Conservation (phyloP, 2,797 vertebrate genomes). For the Fratercula arctica region DNA sequence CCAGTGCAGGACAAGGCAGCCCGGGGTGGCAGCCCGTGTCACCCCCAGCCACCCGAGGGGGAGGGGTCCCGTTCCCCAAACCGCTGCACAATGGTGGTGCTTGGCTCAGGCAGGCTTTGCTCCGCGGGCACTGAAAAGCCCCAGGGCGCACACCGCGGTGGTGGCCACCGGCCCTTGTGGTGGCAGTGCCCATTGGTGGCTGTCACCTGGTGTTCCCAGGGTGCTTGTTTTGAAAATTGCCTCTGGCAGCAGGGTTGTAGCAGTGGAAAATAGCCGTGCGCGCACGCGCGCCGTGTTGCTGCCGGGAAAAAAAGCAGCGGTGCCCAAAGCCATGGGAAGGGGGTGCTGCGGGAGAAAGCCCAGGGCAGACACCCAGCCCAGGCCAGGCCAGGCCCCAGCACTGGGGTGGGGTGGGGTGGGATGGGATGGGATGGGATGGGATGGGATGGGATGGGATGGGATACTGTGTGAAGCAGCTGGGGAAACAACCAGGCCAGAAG, state of each 20-base stretch:
- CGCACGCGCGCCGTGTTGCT: background rate
- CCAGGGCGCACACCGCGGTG: rapidly evolving
- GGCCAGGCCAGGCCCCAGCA: too few species aligned
- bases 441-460: background rate
- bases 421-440: background rate
- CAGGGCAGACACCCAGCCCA: background rate
- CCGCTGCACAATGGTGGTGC: rapidly evolving
- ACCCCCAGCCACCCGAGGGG: background rate
- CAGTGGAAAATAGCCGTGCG: rapidly evolving
- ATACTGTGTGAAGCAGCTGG: too few species aligned
- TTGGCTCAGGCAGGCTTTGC: background rate
- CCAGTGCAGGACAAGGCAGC: background rate
- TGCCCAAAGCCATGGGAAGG: background rate
- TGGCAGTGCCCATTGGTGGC: background rate
- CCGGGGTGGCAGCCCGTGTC: background rate
- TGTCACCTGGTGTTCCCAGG: background rate
- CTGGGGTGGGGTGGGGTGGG: too few species aligned
- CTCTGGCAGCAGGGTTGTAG: background rate
- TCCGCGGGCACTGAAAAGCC: background rate
- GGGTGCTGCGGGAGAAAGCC: background rate
- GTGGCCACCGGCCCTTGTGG: background rate
- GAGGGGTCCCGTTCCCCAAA: background rate
- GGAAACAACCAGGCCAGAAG: background rate
- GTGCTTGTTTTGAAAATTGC: background rate
- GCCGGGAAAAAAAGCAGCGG: background rate